phyloP scores from a whole-genome alignment of 2,113 vertebrate species.

The Cairina moschata region DNA sequence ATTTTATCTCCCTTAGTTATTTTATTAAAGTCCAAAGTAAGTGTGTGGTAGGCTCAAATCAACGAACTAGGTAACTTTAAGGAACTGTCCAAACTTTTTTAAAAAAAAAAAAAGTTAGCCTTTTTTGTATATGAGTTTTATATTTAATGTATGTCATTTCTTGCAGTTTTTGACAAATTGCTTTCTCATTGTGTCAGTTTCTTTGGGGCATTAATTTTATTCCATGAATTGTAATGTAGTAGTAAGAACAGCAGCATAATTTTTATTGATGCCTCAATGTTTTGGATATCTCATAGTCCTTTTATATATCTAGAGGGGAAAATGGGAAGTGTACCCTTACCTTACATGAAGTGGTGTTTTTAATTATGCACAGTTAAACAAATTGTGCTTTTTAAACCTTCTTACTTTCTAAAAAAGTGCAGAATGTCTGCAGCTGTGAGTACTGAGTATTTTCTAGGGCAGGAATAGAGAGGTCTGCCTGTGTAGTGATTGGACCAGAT shows the following conservation, averaged over 20 bases:
- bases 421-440: neutral
- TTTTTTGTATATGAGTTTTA: conserved; percentile 76
- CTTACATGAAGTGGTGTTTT: neutral
- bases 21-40: conserved; percentile 54
- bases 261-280: conserved; percentile 51
- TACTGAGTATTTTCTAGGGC: neutral
- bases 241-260: conserved; percentile 42
- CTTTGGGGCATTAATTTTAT: conserved; percentile 54
- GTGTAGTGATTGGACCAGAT: neutral
- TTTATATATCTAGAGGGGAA: conserved; percentile 10
- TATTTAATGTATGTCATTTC: conserved; percentile 74
- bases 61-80: conserved; percentile 66
- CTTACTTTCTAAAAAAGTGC: neutral
- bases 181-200: conserved; percentile 67
- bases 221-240: conserved; percentile 34
- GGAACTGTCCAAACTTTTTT: conserved; percentile 37
- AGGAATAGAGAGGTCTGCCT: neutral
- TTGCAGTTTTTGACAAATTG: conserved; percentile 72
- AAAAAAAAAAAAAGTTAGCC: neutral
- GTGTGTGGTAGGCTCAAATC: conserved; percentile 67
- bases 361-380: conserved; percentile 27
- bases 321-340: neutral
- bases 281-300: conserved; percentile 14
- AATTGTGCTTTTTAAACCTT: conserved; percentile 40
- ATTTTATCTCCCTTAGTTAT: conserved; percentile 63